A percentile compares a stretch with the other conserved stretches of the same genome.
phyloP scores from a whole-genome alignment of 2,797 vertebrate genomes.

The Coluber constrictor region DNA sequence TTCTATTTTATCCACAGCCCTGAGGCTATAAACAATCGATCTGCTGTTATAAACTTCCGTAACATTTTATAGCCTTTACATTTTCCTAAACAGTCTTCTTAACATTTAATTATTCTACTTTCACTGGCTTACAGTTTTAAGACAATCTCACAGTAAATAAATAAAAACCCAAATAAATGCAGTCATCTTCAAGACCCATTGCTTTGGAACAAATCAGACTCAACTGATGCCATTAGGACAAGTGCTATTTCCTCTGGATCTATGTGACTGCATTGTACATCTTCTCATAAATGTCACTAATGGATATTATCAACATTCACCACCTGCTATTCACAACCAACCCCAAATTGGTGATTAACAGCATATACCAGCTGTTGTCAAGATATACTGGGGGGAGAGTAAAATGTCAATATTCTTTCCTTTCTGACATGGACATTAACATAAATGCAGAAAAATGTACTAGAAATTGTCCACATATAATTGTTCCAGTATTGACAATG shows the following conservation, averaged over 20 bases:
- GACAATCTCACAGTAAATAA: neutral
- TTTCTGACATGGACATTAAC: neutral
- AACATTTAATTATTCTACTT: neutral
- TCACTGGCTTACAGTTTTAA: neutral
- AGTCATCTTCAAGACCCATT: neutral
- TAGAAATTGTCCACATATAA: neutral
- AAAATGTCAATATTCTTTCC: neutral
- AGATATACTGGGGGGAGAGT: neutral
- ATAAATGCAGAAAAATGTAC: constrained; percentile 1
- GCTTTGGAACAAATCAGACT: neutral
- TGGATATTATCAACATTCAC: neutral
- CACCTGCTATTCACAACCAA: neutral
- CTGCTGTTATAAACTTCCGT: neutral
- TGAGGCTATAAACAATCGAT: neutral
- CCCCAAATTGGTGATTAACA: neutral
- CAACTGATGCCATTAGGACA: neutral
- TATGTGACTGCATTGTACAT: neutral
- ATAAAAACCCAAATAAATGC: neutral
- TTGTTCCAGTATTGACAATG: constrained; percentile 5
- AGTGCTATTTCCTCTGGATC: neutral
- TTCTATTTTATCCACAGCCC: neutral
- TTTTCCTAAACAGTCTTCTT: neutral
- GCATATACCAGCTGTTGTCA: neutral
- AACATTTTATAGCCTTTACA: neutral
- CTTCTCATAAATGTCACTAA: neutral